phyloP scores from a whole-genome alignment of 2,888 invertebrate species.

The Torymus aiolomorphi region DNA sequence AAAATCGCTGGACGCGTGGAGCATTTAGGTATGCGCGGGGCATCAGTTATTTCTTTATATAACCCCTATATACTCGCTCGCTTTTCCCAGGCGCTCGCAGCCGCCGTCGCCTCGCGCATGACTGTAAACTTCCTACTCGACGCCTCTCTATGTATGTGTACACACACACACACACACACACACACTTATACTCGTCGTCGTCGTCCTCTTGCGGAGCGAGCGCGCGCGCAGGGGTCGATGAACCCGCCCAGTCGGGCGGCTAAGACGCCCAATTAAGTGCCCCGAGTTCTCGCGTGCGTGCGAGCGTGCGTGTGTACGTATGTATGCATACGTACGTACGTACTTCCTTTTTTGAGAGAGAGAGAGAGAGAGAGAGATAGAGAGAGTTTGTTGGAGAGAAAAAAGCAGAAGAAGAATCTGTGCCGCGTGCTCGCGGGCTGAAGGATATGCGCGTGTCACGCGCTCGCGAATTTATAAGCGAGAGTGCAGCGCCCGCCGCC shows the following conservation, averaged over 20 bases:
- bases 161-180: no score
- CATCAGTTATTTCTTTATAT: slow-evolving; percentile 52
- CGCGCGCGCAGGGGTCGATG: slow-evolving; percentile 43
- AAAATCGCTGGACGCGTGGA: neutral
- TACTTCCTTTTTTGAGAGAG: neutral
- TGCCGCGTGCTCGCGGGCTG: no score
- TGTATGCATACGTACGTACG: neutral
- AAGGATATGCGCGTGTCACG: no score
- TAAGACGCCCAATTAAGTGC: slow-evolving; percentile 55
- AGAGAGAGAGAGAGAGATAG: no score
- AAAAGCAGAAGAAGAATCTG: no score
- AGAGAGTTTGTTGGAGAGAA: no score
- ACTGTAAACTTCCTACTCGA: slow-evolving; percentile 54
- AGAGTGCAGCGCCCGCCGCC: no score
- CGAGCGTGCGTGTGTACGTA: neutral
- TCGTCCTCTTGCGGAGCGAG: neutral
- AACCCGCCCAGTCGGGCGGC: slow-evolving; percentile 51
- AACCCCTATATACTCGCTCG: slow-evolving; percentile 6
- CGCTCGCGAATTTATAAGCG: no score
- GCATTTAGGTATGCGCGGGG: neutral
- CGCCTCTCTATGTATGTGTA: neutral
- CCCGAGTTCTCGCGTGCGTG: neutral
- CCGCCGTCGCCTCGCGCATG: slow-evolving; percentile 25
- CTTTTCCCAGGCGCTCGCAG: neutral
- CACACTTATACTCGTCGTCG: no score